Evolutionary conservation across 2,888 invertebrate genomes (phyloP).

Genomic region (Pinctada fucata): DNA sequence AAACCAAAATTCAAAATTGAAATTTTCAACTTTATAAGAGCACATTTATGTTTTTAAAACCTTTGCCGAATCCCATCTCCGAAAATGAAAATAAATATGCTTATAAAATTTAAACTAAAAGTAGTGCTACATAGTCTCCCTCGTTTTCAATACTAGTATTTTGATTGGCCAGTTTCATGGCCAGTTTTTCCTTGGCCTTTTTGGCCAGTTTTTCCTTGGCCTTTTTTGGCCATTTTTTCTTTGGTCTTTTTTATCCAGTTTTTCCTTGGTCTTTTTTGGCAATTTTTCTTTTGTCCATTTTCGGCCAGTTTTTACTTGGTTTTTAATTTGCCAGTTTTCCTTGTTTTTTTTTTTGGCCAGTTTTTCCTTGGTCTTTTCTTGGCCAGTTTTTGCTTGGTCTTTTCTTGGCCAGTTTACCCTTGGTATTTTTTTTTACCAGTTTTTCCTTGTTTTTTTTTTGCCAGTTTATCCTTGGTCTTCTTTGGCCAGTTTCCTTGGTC

Average conservation of each 20-base stretch:
- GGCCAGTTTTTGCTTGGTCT: not conserved
- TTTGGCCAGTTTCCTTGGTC: not conserved
- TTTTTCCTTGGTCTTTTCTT: not conserved
- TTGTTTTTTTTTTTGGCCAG: not conserved
- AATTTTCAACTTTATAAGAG: no score
- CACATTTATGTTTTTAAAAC: no score
- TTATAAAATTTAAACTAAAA: no score
- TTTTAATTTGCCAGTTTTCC: not conserved
- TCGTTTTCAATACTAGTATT: not conserved
- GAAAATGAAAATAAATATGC: no score
- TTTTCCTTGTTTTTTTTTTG: not conserved
- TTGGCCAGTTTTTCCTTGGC: not conserved
- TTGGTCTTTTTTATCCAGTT: not conserved
- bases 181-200: not conserved
- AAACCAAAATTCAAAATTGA: no score
- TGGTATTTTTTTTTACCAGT: not conserved
- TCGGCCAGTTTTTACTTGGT: not conserved
- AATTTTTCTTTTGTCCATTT: no score
- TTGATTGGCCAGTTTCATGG: not conserved
- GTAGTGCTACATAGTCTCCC: not conserved
- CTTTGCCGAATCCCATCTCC: no score
- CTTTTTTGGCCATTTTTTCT: not conserved
- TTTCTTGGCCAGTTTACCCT: not conserved
- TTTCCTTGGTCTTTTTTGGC: not conserved
- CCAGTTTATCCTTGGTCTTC: not conserved